Percentiles rank a stretch among this genome's conserved stretches.
Evolutionary conservation across 2,888 invertebrate genomes (phyloP).

Genomic region (Pseudococcus jackbeardsleyi): DNA sequence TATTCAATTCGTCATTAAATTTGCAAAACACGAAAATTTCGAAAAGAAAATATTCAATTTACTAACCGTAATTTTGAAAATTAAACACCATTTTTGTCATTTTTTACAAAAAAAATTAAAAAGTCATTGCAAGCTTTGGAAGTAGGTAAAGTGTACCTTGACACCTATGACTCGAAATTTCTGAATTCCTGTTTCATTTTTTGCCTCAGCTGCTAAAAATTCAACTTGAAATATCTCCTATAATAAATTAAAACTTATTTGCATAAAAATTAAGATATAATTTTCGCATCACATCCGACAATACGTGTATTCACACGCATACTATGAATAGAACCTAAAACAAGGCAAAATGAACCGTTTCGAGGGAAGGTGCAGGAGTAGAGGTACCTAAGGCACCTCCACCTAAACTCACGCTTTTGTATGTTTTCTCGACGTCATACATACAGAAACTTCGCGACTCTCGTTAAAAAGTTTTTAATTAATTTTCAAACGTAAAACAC

Average conservation of each 20-base stretch:
- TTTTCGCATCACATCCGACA: not conserved
- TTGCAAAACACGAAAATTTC: no score
- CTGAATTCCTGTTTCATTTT: not conserved
- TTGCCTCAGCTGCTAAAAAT: no score
- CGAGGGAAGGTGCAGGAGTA: not conserved
- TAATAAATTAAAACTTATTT: not conserved
- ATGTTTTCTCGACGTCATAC: not conserved
- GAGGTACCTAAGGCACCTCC: no score
- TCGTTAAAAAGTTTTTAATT: not conserved
- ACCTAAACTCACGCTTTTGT: not conserved
- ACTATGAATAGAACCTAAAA: constrained; percentile 12
- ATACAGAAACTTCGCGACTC: not conserved
- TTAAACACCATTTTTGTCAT: no score
- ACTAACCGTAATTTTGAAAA: no score
- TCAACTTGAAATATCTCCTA: no score
- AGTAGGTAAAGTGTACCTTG: no score
- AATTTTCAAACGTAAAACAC: not conserved
- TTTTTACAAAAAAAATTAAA: no score
- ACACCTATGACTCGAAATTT: no score
- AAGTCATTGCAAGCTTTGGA: no score
- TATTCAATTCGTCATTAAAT: no score
- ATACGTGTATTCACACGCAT: not conserved
- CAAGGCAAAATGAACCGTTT: not conserved
- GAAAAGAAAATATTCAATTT: no score
- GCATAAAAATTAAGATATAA: constrained; percentile 29